Evolutionary conservation across 2,888 invertebrate species (phyloP).

Genomic region (Amphipyra tragopoginis): DNA sequence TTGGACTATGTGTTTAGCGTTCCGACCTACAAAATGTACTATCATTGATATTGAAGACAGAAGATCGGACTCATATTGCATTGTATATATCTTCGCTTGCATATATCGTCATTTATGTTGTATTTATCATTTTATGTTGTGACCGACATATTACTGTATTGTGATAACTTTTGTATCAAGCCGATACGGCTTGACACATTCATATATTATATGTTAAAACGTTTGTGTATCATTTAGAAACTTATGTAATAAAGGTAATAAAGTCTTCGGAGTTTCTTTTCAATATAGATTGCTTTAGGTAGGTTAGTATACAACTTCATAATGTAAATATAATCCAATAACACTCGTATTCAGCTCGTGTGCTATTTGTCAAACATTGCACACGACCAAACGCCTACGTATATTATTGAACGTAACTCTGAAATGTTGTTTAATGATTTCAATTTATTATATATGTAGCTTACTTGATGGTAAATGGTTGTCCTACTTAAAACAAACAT

Average conservation of each 20-base stretch:
- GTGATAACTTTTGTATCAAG: slow-evolving; percentile 80
- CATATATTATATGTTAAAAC: slow-evolving; percentile 61
- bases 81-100: slow-evolving; percentile 78
- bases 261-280: slow-evolving; percentile 79
- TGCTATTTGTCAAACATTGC: slow-evolving; percentile 27
- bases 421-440: slow-evolving; percentile 35
- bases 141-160: slow-evolving; percentile 77
- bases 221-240: slow-evolving; percentile 69
- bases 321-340: slow-evolving; percentile 35
- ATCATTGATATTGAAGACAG: slow-evolving; percentile 77
- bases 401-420: slow-evolving; percentile 29
- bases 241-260: slow-evolving; percentile 80
- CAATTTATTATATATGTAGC: slow-evolving; percentile 33
- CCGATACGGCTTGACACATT: slow-evolving; percentile 63
- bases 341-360: slow-evolving; percentile 20
- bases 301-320: slow-evolving; percentile 24
- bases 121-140: slow-evolving; percentile 83
- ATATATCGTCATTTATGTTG: slow-evolving; percentile 70
- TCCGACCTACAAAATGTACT: slow-evolving; percentile 88
- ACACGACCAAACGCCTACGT: slow-evolving; percentile 32
- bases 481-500: slow-evolving; percentile 38
- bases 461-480: slow-evolving; percentile 56
- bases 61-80: slow-evolving; percentile 65
- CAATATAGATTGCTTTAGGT: slow-evolving; percentile 37
- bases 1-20: slow-evolving; percentile 88